Evolutionary conservation across 1,140 invertebrate species (phyloP).

Genomic region (Sinella curviseta): DNA sequence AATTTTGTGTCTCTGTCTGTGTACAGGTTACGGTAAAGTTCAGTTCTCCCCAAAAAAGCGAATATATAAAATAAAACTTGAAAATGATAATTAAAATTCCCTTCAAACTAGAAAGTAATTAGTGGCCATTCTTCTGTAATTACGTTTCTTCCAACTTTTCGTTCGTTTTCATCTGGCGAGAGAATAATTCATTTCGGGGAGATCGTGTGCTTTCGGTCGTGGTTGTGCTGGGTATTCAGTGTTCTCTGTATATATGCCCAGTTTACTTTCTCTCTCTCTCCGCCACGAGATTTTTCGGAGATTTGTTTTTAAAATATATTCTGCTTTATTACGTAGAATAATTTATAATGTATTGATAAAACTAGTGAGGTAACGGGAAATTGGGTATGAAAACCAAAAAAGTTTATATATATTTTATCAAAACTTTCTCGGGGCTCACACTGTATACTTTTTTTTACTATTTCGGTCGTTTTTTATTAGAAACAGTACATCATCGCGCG

Average conservation of each 20-base stretch:
- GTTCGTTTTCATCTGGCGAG: no score
- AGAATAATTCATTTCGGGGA: background rate
- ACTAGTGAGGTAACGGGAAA: background rate
- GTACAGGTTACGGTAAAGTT: no score
- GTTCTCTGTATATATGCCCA: no score
- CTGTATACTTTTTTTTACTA: background rate
- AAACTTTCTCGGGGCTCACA: no score
- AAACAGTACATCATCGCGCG: background rate
- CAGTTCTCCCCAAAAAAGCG: no score
- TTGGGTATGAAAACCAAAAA: background rate
- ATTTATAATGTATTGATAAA: conserved; percentile 26
- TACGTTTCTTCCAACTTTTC: conserved; percentile 1
- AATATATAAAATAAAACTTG: background rate
- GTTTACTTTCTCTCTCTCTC: no score
- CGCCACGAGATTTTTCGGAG: background rate
- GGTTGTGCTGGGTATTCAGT: no score
- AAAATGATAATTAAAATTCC: conserved; percentile 26
- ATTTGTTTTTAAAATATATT: background rate
- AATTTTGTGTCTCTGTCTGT: background rate
- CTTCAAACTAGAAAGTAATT: conserved; percentile 25
- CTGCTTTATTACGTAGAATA: conserved; percentile 17
- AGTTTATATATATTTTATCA: no score
- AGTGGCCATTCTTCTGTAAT: conserved; percentile 21
- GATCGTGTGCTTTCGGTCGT: background rate
- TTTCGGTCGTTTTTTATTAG: background rate